Conservation (phyloP, 1,140 invertebrate species). For the Aphelenchoides besseyi region DNA sequence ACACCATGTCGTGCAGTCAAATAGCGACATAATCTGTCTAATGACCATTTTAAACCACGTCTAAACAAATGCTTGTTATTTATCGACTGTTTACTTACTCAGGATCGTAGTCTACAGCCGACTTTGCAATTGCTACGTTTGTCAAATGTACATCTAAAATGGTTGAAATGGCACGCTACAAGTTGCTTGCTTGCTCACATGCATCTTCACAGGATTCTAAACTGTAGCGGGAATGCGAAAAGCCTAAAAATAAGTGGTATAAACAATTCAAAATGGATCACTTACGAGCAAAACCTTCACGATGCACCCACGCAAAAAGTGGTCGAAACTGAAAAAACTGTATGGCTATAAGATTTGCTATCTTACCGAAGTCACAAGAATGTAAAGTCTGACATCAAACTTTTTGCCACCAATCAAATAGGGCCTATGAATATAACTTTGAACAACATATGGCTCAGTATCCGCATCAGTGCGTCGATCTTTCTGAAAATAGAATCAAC, state of each 20-base stretch:
- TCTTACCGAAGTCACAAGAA: slow-evolving; percentile 65
- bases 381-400: slow-evolving; percentile 67
- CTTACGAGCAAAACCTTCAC: slow-evolving; percentile 46
- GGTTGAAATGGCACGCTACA: not conserved
- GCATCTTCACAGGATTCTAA: slow-evolving; percentile 16
- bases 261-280: not conserved
- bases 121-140: slow-evolving; percentile 67
- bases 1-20: slow-evolving; percentile 64
- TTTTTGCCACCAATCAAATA: slow-evolving; percentile 67
- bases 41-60: slow-evolving; percentile 67
- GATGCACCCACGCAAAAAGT: slow-evolving; percentile 66
- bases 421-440: slow-evolving; percentile 62
- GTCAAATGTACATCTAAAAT: slow-evolving; percentile 66
- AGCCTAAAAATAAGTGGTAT: not conserved
- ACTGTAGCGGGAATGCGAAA: not conserved
- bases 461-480: slow-evolving; percentile 41
- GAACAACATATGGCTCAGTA: slow-evolving; percentile 54
- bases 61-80: too few relatives aligned
- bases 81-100: too few relatives aligned
- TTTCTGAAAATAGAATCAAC: slow-evolving; percentile 24
- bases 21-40: slow-evolving; percentile 64
- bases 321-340: slow-evolving; percentile 63
- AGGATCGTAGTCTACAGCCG: slow-evolving; percentile 67
- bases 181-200: slow-evolving; percentile 16
- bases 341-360: not conserved